Conservation (phyloP, 2,797 vertebrate genomes). For the Iguana delicatissima region DNA sequence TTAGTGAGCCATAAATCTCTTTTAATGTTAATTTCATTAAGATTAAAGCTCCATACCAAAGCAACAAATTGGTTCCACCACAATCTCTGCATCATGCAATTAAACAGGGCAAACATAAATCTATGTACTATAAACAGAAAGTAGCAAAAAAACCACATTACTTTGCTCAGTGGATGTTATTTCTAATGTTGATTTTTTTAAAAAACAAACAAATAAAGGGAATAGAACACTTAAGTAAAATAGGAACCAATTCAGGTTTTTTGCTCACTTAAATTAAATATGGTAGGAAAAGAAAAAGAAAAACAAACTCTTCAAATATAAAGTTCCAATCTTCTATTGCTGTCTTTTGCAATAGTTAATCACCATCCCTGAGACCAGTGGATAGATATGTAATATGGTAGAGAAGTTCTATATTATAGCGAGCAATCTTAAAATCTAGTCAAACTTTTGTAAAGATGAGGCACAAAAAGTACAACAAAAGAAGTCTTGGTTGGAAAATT, state of each 20-base stretch:
- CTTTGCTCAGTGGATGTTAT: constrained; percentile 16
- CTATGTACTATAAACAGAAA: constrained; percentile 22
- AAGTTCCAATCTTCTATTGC: neutral
- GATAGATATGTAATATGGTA: neutral
- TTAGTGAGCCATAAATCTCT: constrained; percentile 71
- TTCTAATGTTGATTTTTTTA: neutral
- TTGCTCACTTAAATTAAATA: constrained; percentile 23
- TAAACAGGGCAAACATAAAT: constrained; percentile 20
- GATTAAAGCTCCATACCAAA: constrained; percentile 50
- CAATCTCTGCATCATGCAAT: constrained; percentile 28
- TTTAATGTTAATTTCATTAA: constrained; percentile 69
- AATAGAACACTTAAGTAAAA: constrained; percentile 49
- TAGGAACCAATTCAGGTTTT: constrained; percentile 38
- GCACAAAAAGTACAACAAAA: neutral
- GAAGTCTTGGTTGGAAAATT: neutral
- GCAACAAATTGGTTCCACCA: constrained; percentile 52
- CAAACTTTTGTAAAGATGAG: neutral
- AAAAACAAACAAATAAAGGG: neutral
- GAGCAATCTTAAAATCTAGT: neutral
- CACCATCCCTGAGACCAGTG: neutral
- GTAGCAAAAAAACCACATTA: constrained; percentile 35
- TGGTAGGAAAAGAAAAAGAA: too few species aligned
- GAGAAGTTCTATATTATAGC: neutral
- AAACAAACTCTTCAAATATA: neutral
- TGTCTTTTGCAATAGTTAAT: neutral